phyloP scores from a whole-genome alignment of 2,113 vertebrate species.

The Heliornis fulica region DNA sequence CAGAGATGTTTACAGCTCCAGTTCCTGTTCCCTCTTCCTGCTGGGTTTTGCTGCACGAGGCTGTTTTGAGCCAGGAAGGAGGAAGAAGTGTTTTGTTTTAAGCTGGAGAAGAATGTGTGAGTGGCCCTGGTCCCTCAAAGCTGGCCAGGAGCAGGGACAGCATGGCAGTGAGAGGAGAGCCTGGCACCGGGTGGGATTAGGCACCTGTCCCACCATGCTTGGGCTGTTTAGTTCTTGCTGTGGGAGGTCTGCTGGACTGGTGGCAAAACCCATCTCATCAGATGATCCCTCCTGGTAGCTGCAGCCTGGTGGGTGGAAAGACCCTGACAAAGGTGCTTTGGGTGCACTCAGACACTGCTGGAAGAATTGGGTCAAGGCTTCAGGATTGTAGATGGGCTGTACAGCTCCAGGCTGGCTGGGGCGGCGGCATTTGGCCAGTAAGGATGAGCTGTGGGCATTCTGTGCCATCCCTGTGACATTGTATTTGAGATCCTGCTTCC shows the following conservation, averaged over 20 bases:
- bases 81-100: conserved; percentile 2
- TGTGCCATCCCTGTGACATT: background rate
- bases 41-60: background rate
- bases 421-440: rapidly evolving
- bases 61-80: conserved; percentile 38
- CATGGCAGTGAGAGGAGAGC: background rate
- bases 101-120: background rate
- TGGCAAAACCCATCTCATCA: background rate
- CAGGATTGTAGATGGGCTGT: background rate
- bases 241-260: background rate
- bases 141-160: background rate
- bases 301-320: background rate
- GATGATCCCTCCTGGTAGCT: background rate
- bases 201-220: rapidly evolving
- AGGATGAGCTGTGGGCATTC: background rate
- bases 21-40: conserved; percentile 47
- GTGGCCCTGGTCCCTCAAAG: rapidly evolving
- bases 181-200: background rate
- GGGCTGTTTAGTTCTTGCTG: background rate
- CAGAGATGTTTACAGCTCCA: background rate
- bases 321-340: background rate
- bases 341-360: background rate
- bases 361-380: background rate
- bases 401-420: background rate
- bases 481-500: background rate